Conservation (phyloP, 2,888 invertebrate genomes). For the Hetaerina titia region DNA sequence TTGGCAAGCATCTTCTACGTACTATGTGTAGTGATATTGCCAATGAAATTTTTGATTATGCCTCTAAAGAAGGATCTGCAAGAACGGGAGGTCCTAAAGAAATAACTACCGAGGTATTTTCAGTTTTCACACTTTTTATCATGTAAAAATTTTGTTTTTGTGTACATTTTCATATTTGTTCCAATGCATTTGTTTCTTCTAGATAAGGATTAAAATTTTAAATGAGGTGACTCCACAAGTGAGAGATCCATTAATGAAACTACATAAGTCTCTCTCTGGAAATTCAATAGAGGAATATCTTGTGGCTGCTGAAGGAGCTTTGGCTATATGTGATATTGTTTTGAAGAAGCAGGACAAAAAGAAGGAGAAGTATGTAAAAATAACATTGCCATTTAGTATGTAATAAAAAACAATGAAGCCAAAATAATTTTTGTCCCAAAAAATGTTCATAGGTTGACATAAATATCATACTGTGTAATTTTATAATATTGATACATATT, state of each 20-base stretch:
- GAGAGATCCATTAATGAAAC: slow-evolving; percentile 82
- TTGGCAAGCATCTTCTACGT: slow-evolving; percentile 91
- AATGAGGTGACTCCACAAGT: slow-evolving; percentile 81
- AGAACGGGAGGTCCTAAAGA: slow-evolving; percentile 73
- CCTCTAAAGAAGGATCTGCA: slow-evolving; percentile 85
- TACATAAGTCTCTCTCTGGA: slow-evolving; percentile 85
- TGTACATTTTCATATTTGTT: slow-evolving; percentile 51
- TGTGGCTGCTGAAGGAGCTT: slow-evolving; percentile 84
- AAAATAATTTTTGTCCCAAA: too few relatives aligned
- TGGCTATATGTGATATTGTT: slow-evolving; percentile 83
- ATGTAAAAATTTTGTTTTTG: slow-evolving; percentile 54
- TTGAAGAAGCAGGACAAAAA: slow-evolving; percentile 94
- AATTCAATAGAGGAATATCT: slow-evolving; percentile 89
- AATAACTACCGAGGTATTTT: slow-evolving; percentile 76
- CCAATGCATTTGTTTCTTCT: slow-evolving; percentile 66
- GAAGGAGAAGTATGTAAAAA: slow-evolving; percentile 80
- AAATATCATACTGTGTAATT: too few relatives aligned
- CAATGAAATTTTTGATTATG: slow-evolving; percentile 88
- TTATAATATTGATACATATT: too few relatives aligned
- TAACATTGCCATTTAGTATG: neutral
- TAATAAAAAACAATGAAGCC: too few relatives aligned
- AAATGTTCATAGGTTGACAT: too few relatives aligned
- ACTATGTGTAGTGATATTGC: slow-evolving; percentile 89
- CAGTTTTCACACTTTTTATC: slow-evolving; percentile 57
- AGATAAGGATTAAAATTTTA: slow-evolving; percentile 78